Conservation (phyloP, 2,888 invertebrate genomes). For the Perithous albicinctus region DNA sequence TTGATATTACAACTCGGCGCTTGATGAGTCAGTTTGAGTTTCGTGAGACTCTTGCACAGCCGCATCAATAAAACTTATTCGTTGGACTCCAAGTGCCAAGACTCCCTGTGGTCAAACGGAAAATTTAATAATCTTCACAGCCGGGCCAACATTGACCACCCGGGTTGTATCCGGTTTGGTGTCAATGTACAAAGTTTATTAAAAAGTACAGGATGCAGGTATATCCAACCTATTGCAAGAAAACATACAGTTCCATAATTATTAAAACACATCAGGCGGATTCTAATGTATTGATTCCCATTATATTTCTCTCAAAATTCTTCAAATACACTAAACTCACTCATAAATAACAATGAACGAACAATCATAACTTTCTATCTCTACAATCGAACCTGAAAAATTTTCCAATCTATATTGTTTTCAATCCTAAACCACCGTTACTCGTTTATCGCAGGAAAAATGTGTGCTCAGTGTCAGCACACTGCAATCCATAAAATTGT, state of each 20-base stretch:
- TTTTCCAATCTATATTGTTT: slow-evolving; percentile 31
- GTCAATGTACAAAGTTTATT: slow-evolving; percentile 15
- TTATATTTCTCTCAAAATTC: neutral
- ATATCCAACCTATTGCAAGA: neutral
- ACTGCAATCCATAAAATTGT: slow-evolving; percentile 6
- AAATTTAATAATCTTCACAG: slow-evolving; percentile 40
- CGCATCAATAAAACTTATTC: neutral
- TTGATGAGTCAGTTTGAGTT: slow-evolving; percentile 52
- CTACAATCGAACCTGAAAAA: neutral
- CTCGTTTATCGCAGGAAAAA: slow-evolving; percentile 25
- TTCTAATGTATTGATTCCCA: slow-evolving; percentile 28
- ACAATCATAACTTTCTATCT: neutral
- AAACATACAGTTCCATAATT: too few species aligned
- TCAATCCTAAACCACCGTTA: neutral
- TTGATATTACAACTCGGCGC: slow-evolving; percentile 31
- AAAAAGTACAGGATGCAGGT: slow-evolving; percentile 22
- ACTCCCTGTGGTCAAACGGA: slow-evolving; percentile 32
- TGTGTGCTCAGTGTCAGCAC: slow-evolving; percentile 8
- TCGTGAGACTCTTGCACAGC: slow-evolving; percentile 33
- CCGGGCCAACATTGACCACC: slow-evolving; percentile 37
- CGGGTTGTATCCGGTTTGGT: slow-evolving; percentile 29
- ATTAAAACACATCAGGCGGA: slow-evolving; percentile 14
- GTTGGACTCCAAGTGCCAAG: neutral
- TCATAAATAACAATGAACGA: neutral
- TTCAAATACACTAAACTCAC: neutral